A percentile compares a stretch with the other conserved stretches of the same genome.
Conservation (phyloP, 1,140 invertebrate genomes). For the Phenacoccus solenopsis region DNA sequence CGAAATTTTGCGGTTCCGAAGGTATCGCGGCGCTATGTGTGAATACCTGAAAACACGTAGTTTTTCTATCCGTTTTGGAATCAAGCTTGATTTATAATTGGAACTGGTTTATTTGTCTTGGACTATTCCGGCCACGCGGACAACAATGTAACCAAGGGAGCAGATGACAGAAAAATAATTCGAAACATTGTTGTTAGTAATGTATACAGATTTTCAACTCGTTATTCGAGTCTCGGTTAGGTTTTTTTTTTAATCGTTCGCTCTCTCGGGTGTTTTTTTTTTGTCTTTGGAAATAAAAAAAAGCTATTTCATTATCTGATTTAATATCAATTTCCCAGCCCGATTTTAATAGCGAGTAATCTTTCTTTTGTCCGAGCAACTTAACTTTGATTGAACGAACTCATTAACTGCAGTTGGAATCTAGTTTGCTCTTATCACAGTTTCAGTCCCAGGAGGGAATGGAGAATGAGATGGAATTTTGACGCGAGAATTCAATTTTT, state of each 20-base stretch:
- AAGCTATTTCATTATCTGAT: constrained; percentile 14
- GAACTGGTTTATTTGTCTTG: constrained; percentile 15
- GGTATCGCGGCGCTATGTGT: background rate
- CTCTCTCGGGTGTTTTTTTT: background rate
- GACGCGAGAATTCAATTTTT: no score
- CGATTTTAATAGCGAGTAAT: constrained; percentile 13
- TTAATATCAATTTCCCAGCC: constrained; percentile 16
- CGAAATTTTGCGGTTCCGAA: background rate
- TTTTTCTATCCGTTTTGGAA: background rate
- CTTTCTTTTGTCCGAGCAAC: constrained; percentile 15
- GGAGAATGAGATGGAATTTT: no score
- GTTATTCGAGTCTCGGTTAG: background rate
- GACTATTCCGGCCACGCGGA: background rate
- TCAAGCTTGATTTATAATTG: constrained; percentile 10
- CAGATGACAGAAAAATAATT: constrained; percentile 15
- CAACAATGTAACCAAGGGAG: constrained; percentile 1
- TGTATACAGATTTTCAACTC: constrained; percentile 13
- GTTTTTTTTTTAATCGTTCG: background rate
- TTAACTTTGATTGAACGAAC: constrained; percentile 18
- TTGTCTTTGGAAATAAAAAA: background rate
- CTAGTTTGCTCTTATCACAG: no score
- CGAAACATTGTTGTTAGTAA: constrained; percentile 9
- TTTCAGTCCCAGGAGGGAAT: no score
- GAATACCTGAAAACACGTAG: background rate
- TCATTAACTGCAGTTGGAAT: constrained; percentile 12